Conservation (phyloP, 1,140 invertebrate genomes). For the Zaprionus lachaisei region DNA sequence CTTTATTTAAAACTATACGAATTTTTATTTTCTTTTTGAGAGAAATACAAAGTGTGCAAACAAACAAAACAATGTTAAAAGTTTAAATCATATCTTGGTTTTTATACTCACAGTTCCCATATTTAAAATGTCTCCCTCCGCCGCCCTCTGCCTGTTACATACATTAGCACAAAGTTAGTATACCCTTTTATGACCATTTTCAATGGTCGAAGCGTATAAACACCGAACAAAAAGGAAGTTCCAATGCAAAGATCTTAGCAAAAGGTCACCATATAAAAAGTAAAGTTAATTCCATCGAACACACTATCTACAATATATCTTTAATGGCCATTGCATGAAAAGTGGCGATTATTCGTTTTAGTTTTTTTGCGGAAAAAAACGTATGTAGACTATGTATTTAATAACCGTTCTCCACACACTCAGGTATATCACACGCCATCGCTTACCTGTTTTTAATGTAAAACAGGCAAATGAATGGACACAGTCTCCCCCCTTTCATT, state of each 20-base stretch:
- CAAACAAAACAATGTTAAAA: neutral
- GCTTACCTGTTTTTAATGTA: neutral
- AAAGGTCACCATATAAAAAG: neutral
- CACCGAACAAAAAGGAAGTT: neutral
- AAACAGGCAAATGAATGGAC: slow-evolving; percentile 1
- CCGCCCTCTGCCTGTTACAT: too few relatives aligned
- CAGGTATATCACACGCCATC: neutral
- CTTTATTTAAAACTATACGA: slow-evolving; percentile 2
- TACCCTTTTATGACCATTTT: too few relatives aligned
- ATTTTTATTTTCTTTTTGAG: slow-evolving; percentile 24
- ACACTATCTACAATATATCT: neutral
- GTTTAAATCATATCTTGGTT: neutral
- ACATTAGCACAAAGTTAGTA: too few relatives aligned
- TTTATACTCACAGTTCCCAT: too few relatives aligned
- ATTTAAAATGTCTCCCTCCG: too few relatives aligned
- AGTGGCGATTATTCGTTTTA: neutral
- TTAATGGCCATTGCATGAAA: neutral
- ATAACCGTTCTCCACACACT: neutral
- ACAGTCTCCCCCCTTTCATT: neutral
- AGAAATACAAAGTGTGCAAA: slow-evolving; percentile 13
- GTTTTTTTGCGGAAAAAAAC: neutral
- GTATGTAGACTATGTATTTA: neutral
- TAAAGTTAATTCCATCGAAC: neutral
- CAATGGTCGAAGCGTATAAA: too few relatives aligned
- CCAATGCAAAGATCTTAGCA: neutral